A percentile compares a stretch with the other conserved stretches of the same genome.
Conservation (phyloP, 2,888 invertebrate species). For the Achlya flavicornis region DNA sequence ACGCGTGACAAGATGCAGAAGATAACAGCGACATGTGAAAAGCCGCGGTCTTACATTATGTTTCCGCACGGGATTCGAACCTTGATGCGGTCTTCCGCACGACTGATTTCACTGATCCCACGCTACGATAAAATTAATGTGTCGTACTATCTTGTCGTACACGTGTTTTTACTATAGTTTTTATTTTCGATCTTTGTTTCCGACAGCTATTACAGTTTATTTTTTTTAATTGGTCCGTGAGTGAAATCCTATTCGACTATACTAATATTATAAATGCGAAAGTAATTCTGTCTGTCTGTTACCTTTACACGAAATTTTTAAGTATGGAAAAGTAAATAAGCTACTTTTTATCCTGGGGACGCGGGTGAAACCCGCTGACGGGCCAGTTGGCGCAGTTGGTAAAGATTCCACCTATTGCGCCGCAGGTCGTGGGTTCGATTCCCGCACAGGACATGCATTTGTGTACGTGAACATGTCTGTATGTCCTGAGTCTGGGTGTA, state of each 20-base stretch:
- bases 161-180: conserved; percentile 39
- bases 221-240: neutral
- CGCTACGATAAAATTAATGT: conserved; percentile 56
- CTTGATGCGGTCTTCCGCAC: conserved; percentile 30
- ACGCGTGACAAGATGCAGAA: conserved; percentile 44
- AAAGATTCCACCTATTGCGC: no score
- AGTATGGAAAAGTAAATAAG: no score
- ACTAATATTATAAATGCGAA: no score
- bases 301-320: no score
- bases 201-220: neutral
- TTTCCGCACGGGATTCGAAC: conserved; percentile 32
- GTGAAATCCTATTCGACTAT: neutral
- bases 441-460: no score
- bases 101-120: conserved; percentile 40
- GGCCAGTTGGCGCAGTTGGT: no score
- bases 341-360: no score
- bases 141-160: conserved; percentile 47
- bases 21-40: conserved; percentile 41
- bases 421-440: no score
- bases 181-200: conserved; percentile 15
- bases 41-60: conserved; percentile 17
- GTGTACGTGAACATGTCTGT: no score
- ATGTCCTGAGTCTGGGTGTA: no score
- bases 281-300: no score
- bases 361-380: no score